Conservation (phyloP, 2,113 vertebrate genomes). For the Lethenteron reissneri region DNA sequence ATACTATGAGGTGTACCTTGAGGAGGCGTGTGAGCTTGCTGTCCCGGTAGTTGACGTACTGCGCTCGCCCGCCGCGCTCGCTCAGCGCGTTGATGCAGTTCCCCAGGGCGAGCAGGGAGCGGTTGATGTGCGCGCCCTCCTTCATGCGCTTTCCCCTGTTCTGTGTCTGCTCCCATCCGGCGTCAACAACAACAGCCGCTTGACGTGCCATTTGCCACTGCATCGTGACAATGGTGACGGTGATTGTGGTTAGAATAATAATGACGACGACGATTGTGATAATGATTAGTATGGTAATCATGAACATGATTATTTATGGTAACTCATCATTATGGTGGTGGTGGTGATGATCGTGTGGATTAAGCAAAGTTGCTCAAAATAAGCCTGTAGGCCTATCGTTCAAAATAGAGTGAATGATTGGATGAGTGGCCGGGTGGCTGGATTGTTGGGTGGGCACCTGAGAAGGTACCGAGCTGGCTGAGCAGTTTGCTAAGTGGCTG, state of each 20-base stretch:
- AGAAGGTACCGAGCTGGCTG: no score
- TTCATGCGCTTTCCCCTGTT: constrained; percentile 67
- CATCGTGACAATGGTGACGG: no score
- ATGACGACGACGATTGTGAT: background rate
- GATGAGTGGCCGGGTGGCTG: background rate
- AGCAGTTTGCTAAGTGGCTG: no score
- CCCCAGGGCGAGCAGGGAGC: constrained; percentile 62
- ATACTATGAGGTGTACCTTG: constrained; percentile 28
- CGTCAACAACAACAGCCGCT: background rate
- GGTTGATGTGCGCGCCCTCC: constrained; percentile 77
- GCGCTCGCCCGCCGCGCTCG: constrained; percentile 27
- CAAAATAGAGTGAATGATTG: background rate
- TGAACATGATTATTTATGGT: background rate
- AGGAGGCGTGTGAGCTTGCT: constrained; percentile 73
- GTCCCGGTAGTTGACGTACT: constrained; percentile 70
- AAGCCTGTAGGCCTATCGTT: background rate
- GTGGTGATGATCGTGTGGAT: background rate
- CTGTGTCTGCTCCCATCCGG: constrained; percentile 31
- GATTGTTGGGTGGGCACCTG: background rate
- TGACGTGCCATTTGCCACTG: no score
- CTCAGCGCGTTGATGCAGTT: constrained; percentile 84
- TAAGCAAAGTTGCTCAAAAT: background rate
- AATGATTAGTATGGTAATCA: no score
- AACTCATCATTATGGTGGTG: background rate
- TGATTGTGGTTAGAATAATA: no score